These are phyloP conservation scores for Hydropsyche betteni DNA, from an alignment of 2,888 invertebrate genomes.

Conservation along the genomic window DNA sequence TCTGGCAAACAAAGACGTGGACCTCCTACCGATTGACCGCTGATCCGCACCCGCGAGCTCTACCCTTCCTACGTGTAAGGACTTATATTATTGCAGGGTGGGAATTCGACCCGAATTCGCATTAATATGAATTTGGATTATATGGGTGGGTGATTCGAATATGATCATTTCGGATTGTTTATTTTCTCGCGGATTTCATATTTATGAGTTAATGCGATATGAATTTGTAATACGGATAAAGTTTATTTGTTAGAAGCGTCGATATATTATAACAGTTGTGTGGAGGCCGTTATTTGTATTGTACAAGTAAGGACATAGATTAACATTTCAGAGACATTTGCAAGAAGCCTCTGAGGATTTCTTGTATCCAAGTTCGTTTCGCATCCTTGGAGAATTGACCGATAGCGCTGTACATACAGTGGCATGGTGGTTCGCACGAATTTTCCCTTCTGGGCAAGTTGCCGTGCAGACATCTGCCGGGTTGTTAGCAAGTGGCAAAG, in stretches of 20 bases:
- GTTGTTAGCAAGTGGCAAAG: not conserved
- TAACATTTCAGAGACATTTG: slow-evolving; percentile 26
- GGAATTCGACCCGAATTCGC: not conserved
- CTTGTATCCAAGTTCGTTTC: slow-evolving; percentile 3
- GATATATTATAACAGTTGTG: no score
- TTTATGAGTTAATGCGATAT: no score
- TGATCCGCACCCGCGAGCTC: slow-evolving; percentile 27
- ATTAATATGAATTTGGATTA: not conserved
- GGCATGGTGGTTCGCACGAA: not conserved
- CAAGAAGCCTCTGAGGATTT: slow-evolving; percentile 13
- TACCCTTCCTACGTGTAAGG: slow-evolving; percentile 24
- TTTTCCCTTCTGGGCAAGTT: slow-evolving; percentile 20
- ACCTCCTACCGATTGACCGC: slow-evolving; percentile 32
- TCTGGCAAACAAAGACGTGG: slow-evolving; percentile 35
- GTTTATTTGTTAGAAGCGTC: no score
- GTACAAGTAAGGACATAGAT: not conserved
- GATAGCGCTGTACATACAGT: not conserved
- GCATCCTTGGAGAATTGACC: slow-evolving; percentile 17
- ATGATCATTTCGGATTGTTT: not conserved
- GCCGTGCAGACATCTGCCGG: slow-evolving; percentile 15
- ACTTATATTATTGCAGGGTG: not conserved
- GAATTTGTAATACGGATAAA: no score
- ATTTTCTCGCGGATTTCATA: no score
- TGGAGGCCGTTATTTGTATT: not conserved
- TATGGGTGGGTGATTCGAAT: not conserved